Base-by-base conservation (phyloP, 2,113 vertebrate species). In the Urocitellus parryii region DNA sequence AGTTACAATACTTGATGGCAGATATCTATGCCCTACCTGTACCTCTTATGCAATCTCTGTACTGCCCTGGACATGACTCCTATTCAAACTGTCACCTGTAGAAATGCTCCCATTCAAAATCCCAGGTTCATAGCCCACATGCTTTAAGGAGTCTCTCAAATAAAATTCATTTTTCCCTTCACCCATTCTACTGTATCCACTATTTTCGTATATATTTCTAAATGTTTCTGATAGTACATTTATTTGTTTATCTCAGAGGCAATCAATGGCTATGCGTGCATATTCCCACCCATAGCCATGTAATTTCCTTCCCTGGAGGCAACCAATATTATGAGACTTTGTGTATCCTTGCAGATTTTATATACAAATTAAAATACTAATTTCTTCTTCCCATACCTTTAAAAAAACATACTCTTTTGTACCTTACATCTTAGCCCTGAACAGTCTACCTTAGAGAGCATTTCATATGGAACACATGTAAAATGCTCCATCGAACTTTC, bases 81-180 rank as follows among this genome's bases (percentile, higher is more conserved):
- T 72, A 67, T 32, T 96, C 56, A 70, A 86, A 73, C 22, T 24
- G 67, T 63, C 20, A 0, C 67, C 61, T 16, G 1, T 51, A 39
- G 61, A 81, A 88, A 91, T 74, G 34, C 5, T 83, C 16, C 63
- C 68, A 78, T 80, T 80, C 76, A 70, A 82, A 76, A 70, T 70
- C 3, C 0, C 42, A 92, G 39, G 32, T 87, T 90, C 61, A 48
- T 70, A 87, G 29, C 12, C 16, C 24, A 90, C 9, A n/a, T 24
- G 24, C 32, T 82, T 16, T 78, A 81, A 88, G 42, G 39, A 80
- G 29, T 37, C 29, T 53, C 90, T 86, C 51, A n/a, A 29, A 14
- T 53, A 79, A 89, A 96, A 92, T 74, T 92, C 24, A 83, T 87
- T 27, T 72, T 95, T 67, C n/a, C 1, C 16, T 2, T 77, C 25